These are phyloP conservation scores for Recurvirostra avosetta DNA, from an alignment of 2,113 vertebrate genomes.

Conservation along the genomic window DNA sequence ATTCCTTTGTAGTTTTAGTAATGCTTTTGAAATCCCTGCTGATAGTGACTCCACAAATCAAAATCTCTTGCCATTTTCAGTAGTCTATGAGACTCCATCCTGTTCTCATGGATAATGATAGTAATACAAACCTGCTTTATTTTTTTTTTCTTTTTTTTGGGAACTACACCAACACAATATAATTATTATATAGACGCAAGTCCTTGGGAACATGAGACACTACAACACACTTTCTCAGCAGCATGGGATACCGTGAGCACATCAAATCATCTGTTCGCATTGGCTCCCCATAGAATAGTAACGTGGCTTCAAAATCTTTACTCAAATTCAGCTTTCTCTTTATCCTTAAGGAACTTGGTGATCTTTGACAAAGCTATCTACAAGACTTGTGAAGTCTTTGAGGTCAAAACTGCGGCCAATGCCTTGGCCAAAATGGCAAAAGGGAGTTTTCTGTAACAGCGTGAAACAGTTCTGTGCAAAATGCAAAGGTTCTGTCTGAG, in stretches of 20 bases:
- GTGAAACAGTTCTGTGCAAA: not conserved
- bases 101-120: not conserved
- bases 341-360: not conserved
- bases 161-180: not conserved
- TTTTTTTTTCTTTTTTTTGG: not conserved
- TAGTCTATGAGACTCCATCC: not conserved
- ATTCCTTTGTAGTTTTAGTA: not conserved
- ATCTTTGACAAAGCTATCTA: not conserved
- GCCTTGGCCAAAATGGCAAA: not conserved
- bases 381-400: not conserved
- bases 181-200: not conserved
- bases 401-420: not conserved
- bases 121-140: not conserved
- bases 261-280: not conserved
- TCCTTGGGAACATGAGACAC: not conserved
- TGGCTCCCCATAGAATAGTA: not conserved
- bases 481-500: not conserved
- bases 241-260: not conserved
- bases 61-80: not conserved
- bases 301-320: not conserved
- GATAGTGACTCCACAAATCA: not conserved
- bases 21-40: not conserved
- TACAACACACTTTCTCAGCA: not conserved
- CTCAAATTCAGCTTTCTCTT: not conserved
- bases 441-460: not conserved